Evolutionary conservation across 2,113 vertebrate genomes (phyloP).

Genomic region (Hassar affinis): DNA sequence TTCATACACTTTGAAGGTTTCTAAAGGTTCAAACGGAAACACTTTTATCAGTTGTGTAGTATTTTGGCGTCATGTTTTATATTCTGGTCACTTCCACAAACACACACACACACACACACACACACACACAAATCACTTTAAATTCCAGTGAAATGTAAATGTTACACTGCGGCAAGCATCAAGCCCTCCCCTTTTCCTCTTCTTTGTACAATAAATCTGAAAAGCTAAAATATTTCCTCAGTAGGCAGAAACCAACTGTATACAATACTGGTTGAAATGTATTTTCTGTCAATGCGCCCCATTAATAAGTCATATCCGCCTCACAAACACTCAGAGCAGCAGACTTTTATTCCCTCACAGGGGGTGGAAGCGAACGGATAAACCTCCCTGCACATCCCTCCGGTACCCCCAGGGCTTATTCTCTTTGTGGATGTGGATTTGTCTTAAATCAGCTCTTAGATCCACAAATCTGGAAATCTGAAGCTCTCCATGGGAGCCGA

Average conservation of each 20-base stretch:
- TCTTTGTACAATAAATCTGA: background rate
- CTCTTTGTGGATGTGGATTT: background rate
- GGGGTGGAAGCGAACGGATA: background rate
- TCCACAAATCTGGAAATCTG: background rate
- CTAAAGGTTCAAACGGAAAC: background rate
- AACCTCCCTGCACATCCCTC: background rate
- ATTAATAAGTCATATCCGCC: conserved; percentile 24
- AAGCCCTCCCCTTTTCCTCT: background rate
- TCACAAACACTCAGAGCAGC: conserved; percentile 1
- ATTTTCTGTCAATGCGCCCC: background rate
- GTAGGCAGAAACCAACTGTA: background rate
- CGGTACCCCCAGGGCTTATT: background rate
- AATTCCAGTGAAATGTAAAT: background rate
- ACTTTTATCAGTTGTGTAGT: background rate
- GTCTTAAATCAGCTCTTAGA: background rate
- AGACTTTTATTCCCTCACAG: conserved; percentile 9
- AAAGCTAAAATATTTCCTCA: background rate
- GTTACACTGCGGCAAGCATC: background rate
- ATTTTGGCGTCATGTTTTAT: background rate
- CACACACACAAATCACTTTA: no score
- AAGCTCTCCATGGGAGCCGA: background rate
- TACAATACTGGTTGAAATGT: no score
- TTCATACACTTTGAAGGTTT: no score
- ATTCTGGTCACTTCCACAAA: background rate
- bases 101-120: no score